Evolutionary conservation across 2,797 vertebrate genomes (phyloP), one percentile per base, ranked within the genome.

Genomic region (Harpagifer antarcticus): DNA sequence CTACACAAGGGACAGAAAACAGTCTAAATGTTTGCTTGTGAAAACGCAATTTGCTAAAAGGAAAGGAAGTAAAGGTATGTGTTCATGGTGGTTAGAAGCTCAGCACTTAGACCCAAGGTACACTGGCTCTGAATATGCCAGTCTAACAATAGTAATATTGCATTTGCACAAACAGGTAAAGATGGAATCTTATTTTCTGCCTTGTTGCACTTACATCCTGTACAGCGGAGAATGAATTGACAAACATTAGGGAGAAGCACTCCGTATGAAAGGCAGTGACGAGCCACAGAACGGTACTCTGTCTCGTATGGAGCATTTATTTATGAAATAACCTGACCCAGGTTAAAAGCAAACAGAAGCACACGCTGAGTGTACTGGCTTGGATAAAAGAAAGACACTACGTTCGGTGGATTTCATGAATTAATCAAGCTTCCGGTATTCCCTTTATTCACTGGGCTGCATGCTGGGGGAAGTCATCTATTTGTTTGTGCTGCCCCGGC

Each of bases 351-450:
- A 70, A 5, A 9, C 58, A 68, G 44, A 83, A 76, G 78, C 65
- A 85, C 49, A 76, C 78, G 74, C 77, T 59, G 13, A 84, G 85
- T 83, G 79, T 53, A 23, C 58, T 59, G 27, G 33, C 68, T 74
- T 61, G 58, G 55, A 74, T 75, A 80, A 72, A 82, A 78, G 55
- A 78, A 81, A 86, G 72, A 86, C 68, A 75, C 71, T 49, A 68
- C 55, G 9, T 78, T 85, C 68, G 40, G 58, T 49, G 63, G 54
- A 81, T 84, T 86, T 93, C 91, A 94, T 94, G 84, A 94, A 95
- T 94, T 89, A 95, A 92, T 92, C 77, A 95, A 79, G 74, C 82
- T 72, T 72, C 83, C 53, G 69, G 91, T 91, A 86, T 89, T 87
- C 85, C 82, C 76, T 69, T 76, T 88, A 84, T 79, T 77, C 90